A percentile compares a stretch with the other conserved stretches of the same genome.
These are phyloP conservation scores for Notarius quadriscutis DNA, from an alignment of 2,113 vertebrate genomes.

Conservation along the genomic window DNA sequence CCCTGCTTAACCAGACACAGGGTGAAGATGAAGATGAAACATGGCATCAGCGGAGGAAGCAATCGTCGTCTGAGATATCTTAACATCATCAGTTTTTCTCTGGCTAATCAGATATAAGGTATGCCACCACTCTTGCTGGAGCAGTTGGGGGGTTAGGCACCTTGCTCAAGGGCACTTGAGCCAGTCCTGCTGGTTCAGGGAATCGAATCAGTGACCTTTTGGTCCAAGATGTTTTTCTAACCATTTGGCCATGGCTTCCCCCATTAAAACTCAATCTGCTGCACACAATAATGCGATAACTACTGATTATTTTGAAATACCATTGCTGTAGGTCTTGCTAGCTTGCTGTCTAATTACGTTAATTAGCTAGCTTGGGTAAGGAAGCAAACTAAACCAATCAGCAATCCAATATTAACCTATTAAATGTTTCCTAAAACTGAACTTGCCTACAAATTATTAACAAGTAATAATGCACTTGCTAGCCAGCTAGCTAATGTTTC, in stretches of 20 bases:
- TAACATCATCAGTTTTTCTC: no score
- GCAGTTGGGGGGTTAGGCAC: no score
- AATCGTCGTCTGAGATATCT: constrained; percentile 88
- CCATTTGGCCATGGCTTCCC: no score
- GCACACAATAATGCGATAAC: background rate
- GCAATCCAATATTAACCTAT: background rate
- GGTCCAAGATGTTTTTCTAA: no score
- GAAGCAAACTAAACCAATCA: background rate
- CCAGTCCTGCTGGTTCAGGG: no score
- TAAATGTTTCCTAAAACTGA: background rate
- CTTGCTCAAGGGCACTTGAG: no score
- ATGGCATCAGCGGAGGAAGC: constrained; percentile 88
- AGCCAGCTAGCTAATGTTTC: background rate
- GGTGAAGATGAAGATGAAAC: constrained; percentile 90
- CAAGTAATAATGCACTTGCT: no score
- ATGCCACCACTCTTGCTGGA: no score
- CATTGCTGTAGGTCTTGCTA: background rate
- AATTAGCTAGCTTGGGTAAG: background rate
- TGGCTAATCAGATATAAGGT: no score
- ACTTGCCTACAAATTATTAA: background rate
- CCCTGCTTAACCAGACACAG: constrained; percentile 61
- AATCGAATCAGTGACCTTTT: no score
- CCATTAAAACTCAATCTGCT: no score
- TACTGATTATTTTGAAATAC: background rate
- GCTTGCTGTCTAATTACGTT: background rate